Percentiles rank a stretch among this genome's conserved stretches.
Evolutionary conservation across 1,140 invertebrate genomes (phyloP).

Genomic region (Drosophila neocordata): DNA sequence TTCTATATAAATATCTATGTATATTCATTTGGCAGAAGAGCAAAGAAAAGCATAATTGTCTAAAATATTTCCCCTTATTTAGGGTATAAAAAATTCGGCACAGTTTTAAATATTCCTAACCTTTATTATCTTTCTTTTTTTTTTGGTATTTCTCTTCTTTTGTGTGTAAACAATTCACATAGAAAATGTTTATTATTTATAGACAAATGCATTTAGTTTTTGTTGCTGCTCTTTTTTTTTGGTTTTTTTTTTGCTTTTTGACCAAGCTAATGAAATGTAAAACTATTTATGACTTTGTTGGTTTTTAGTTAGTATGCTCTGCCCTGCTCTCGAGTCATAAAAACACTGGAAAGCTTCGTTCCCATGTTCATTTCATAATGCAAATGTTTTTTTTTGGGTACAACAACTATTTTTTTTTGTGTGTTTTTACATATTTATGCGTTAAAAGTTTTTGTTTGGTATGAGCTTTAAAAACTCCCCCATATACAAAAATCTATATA

Average conservation of each 20-base stretch:
- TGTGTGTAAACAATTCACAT: conserved; percentile 36
- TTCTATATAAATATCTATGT: no score
- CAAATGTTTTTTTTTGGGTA: conserved; percentile 50
- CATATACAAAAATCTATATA: conserved; percentile 14
- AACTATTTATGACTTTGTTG: conserved; percentile 62
- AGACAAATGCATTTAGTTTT: conserved; percentile 27
- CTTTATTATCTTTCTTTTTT: conserved; percentile 7
- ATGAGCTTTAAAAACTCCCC: conserved; percentile 17
- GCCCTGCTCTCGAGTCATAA: not conserved
- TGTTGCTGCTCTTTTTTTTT: conserved; percentile 20
- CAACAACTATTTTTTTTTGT: not conserved
- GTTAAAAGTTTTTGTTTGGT: conserved; percentile 21
- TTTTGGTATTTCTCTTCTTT: conserved; percentile 25
- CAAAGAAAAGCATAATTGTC: no score
- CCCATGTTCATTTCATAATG: conserved; percentile 45
- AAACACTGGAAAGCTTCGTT: conserved; percentile 4
- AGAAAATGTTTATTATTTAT: conserved; percentile 44
- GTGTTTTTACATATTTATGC: conserved; percentile 31
- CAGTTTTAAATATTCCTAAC: not conserved
- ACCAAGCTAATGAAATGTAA: conserved; percentile 60
- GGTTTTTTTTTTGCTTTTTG: conserved; percentile 31
- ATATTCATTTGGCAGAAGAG: no score
- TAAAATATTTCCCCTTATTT: not conserved
- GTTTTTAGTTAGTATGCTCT: conserved; percentile 17
- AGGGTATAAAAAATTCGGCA: not conserved